Evolutionary conservation across 2,113 vertebrate species (phyloP), one percentile per base, ranked within the genome.

Genomic region (Cariama cristata): DNA sequence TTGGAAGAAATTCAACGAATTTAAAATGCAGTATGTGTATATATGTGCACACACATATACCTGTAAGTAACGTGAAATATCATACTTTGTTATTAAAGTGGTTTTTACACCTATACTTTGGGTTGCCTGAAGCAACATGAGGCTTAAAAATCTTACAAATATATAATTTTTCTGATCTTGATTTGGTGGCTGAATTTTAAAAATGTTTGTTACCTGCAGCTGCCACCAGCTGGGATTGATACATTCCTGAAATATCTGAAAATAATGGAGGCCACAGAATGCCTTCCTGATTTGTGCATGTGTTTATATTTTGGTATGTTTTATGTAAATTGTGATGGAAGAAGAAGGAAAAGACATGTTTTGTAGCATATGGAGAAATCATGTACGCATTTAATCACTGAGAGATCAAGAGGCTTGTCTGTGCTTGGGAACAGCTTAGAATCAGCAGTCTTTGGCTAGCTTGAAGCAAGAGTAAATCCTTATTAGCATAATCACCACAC

Each of bases 31-130:
- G 7, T 9, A 5, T 68, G 6, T 66, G 5, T 59, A 19, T 60
- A 30, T 40, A 44, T 1, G 3, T 63, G 22, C 22, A 7, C 2
- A 49, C 7, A 14, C 4, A 27, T 27, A 44, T 2, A 8, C 6
- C 19, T 64, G 4, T 80, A 59, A 79, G 11, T 66, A 77, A 69
- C 1, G 1, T 30, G 24, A 56, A 10, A 2, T 59, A 30, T 13
- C 11, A 22, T 6, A 8, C 19, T 94, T 76, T 8, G 66, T 32
- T 62, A 52, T 6, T 38, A 35, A 63, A 30, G 9, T 88, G 19
- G 19, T 16, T 62, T 73, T 74, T 14, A 13, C 5, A 24, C 24
- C 42, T 83, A 1, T 1, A 44, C 13, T 90, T 90, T 32, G 27
- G 32, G 16, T 88, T 91, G 12, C 21, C 35, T 71, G 28, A 64